phyloP scores from a whole-genome alignment of 2,888 invertebrate genomes.

The Melikaiella ostensackeni region DNA sequence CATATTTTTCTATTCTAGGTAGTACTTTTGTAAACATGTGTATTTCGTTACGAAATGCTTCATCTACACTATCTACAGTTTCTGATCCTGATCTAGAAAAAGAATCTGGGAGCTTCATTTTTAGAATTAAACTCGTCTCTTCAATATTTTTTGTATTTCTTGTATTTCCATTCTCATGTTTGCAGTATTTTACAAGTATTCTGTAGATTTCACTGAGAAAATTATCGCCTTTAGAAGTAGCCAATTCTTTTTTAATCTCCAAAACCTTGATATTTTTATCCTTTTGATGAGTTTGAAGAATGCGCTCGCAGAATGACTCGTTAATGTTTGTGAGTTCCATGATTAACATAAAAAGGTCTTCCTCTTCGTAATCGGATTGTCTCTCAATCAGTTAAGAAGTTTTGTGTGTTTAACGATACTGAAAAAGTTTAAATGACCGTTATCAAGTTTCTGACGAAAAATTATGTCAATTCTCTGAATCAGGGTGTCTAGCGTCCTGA shows the following conservation, averaged over 20 bases:
- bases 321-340: not conserved
- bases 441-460: too few species aligned
- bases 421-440: not conserved
- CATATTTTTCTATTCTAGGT: slow-evolving; percentile 6
- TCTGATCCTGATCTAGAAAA: not conserved
- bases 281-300: slow-evolving; percentile 1
- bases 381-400: not conserved
- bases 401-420: not conserved
- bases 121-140: not conserved
- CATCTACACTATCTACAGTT: not conserved
- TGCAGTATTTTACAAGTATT: not conserved
- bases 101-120: not conserved
- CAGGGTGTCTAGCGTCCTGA: too few species aligned
- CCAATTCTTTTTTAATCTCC: not conserved
- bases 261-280: not conserved
- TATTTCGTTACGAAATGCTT: not conserved
- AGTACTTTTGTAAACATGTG: not conserved
- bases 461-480: too few species aligned
- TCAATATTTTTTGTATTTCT: not conserved
- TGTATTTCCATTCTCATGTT: not conserved
- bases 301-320: slow-evolving; percentile 15
- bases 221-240: slow-evolving; percentile 21
- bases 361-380: not conserved
- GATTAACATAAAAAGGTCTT: not conserved
- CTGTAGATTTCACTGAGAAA: slow-evolving; percentile 12